A percentile compares a stretch with the other conserved stretches of the same genome.
These are phyloP conservation scores for Glyptemys insculpta DNA, from an alignment of 2,797 vertebrate genomes.

Conservation along the genomic window DNA sequence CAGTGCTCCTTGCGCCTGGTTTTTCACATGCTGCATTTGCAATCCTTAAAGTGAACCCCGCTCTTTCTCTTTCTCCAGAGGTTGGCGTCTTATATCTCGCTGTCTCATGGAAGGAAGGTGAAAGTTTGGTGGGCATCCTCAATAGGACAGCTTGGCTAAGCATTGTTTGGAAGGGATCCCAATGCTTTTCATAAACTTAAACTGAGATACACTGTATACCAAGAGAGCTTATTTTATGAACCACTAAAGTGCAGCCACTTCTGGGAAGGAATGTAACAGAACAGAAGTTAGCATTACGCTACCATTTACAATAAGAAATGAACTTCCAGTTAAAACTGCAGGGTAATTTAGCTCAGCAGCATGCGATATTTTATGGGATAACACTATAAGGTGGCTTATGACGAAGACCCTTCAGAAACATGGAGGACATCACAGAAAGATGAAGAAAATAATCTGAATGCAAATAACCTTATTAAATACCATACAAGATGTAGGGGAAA, in stretches of 20 bases:
- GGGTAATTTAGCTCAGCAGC: neutral
- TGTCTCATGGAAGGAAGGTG: neutral
- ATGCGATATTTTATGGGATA: neutral
- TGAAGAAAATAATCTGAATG: neutral
- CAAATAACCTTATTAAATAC: constrained; percentile 40
- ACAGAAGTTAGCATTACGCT: neutral
- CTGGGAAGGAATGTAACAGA: neutral
- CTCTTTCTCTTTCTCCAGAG: neutral
- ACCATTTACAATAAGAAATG: neutral
- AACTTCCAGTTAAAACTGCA: neutral
- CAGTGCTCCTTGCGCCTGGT: neutral
- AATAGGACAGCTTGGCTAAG: neutral
- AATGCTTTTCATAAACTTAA: neutral
- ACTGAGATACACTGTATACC: neutral
- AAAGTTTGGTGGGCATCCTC: neutral
- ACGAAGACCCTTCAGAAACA: neutral
- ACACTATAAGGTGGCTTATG: neutral
- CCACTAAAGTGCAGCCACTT: neutral
- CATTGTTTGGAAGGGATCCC: neutral
- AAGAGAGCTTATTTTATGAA: neutral
- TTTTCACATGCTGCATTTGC: neutral
- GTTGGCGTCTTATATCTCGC: neutral
- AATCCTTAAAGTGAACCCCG: neutral
- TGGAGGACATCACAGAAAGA: constrained; percentile 43
- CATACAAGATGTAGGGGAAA: neutral